Base-by-base conservation (phyloP, 2,888 invertebrate species). In the Lysandra coridon region DNA sequence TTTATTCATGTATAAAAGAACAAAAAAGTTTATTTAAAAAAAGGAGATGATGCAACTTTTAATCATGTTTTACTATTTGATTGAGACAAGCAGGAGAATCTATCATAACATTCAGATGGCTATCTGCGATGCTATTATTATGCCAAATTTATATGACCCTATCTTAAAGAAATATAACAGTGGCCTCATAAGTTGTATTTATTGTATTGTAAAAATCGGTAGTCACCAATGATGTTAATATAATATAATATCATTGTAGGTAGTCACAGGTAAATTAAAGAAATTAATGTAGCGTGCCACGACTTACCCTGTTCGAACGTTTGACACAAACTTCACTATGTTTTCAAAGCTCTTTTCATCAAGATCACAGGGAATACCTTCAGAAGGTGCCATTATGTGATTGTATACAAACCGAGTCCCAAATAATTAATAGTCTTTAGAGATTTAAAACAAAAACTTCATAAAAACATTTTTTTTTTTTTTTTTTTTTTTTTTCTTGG, bases 321-420 rank as follows among this genome's bases (percentile, higher is more conserved):
- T 88, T 0, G 91, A 87, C 0, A 92, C 88, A 80, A 92, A 92
- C 86, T 90, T 91, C 2, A 89, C 90, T 60, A 92, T 86, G 69
- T 87, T 83, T 73, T 87, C 88, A 1, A 87, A 83, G 78, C 88
- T 86, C 83, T 91, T 91, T 33, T 89, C 89, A 30, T 91, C 90
- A 57, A 76, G 49, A 57, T 76, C 53, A 57, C 14, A 53, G 6
- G 53, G 57, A 4, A 57, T 57, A 14, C 76, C 76, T 76, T 81
- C 80, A 40, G 80, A 80, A 4, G 82, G 82, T 77, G 81, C 79
- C 82, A 76, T 76, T 57, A 14, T 17, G 17, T 33, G 14, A 33
- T 2, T 14, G 2, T 12, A 4, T 30, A 23, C 1, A 30, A 64
- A 30, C 4, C 3, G 30, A 30, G 3, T 23, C 23, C 4, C 2